These are phyloP conservation scores for Saccopteryx leptura DNA, from an alignment of 2,113 vertebrate genomes.

Conservation along the genomic window DNA sequence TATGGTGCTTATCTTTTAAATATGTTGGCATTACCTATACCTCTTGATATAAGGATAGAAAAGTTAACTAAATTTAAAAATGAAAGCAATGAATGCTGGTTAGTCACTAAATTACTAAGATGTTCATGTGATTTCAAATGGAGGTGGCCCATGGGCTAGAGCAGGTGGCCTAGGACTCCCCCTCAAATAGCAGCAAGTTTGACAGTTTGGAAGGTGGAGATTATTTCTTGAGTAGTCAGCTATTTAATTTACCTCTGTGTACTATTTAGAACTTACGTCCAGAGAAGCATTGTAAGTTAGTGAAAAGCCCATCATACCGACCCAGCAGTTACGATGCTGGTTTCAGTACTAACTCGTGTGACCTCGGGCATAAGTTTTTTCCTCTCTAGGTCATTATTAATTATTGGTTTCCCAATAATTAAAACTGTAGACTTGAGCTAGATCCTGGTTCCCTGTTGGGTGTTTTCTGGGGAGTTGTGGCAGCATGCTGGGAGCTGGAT, in stretches of 20 bases:
- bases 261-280: not conserved
- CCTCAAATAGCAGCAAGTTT: not conserved
- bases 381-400: not conserved
- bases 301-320: not conserved
- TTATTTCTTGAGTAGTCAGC: not conserved
- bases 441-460: not conserved
- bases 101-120: not conserved
- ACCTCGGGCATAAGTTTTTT: not conserved
- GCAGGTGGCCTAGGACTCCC: not conserved
- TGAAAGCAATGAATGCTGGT: not conserved
- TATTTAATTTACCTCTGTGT: not conserved
- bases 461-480: not conserved
- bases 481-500: not conserved
- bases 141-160: not conserved
- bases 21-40: not conserved
- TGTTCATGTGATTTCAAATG: not conserved
- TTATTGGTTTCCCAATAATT: not conserved
- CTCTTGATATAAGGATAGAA: not conserved
- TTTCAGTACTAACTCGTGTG: not conserved
- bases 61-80: not conserved
- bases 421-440: not conserved
- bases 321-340: not conserved
- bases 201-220: not conserved
- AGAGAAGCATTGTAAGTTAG: not conserved
- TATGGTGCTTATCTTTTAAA: slow-evolving; percentile 12